Conservation (phyloP, 1,140 invertebrate genomes). For the Zophobas morio region DNA sequence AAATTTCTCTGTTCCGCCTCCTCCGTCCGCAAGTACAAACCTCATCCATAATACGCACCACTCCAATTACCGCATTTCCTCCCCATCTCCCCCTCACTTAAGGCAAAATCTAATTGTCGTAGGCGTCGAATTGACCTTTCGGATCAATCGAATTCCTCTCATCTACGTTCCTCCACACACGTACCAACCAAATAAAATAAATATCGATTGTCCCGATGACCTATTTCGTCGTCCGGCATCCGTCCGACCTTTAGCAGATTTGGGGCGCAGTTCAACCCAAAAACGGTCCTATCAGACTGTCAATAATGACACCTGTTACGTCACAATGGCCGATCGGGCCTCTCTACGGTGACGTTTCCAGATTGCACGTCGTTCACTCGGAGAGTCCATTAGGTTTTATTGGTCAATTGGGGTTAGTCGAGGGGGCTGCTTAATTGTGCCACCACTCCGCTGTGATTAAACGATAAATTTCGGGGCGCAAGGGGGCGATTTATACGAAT, state of each 20-base stretch:
- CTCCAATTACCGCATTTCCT: background rate
- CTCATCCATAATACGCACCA: background rate
- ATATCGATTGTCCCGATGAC: slow-evolving; percentile 23
- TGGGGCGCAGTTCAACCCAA: background rate
- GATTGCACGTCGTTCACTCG: slow-evolving; percentile 14
- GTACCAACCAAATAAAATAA: slow-evolving; percentile 4
- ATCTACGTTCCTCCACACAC: slow-evolving; percentile 1
- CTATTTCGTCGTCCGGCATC: background rate
- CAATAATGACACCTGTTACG: slow-evolving; percentile 37
- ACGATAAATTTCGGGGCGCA: slow-evolving; percentile 13
- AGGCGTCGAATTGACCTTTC: slow-evolving; percentile 15
- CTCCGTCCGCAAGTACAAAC: too few species aligned
- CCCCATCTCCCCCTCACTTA: background rate
- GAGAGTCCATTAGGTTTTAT: slow-evolving; percentile 25
- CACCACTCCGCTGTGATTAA: slow-evolving; percentile 13
- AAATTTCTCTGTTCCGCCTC: too few species aligned
- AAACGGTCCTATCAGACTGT: slow-evolving; percentile 17
- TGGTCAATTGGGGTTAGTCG: slow-evolving; percentile 22
- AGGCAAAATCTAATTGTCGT: background rate
- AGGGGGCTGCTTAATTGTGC: slow-evolving; percentile 13
- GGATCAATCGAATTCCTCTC: slow-evolving; percentile 36
- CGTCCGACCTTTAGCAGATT: slow-evolving; percentile 9
- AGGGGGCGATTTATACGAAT: background rate
- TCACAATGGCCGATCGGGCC: background rate
- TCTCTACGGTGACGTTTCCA: background rate